Evolutionary conservation across 2,113 vertebrate species (phyloP).

Genomic region (Cranoglanis bouderius): DNA sequence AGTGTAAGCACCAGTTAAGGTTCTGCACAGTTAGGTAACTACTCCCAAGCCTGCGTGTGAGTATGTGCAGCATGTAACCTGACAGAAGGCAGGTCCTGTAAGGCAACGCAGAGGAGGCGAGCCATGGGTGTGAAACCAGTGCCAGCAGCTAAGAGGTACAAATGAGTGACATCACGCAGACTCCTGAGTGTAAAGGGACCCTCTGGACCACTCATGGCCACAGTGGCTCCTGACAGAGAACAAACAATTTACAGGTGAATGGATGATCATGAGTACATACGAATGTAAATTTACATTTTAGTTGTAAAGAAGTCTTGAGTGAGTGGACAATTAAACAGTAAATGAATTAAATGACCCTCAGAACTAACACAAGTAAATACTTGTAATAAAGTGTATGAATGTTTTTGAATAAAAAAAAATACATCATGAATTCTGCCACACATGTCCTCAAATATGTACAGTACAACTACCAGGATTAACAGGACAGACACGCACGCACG

Average conservation of each 20-base stretch:
- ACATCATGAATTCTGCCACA: background rate
- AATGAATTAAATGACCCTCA: background rate
- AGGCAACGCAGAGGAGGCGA: slow-evolving; percentile 77
- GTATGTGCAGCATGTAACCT: slow-evolving; percentile 69
- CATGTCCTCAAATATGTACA: background rate
- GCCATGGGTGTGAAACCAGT: slow-evolving; percentile 97
- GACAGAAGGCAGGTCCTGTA: slow-evolving; percentile 72
- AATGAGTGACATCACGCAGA: slow-evolving; percentile 78
- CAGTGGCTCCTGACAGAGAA: slow-evolving; percentile 75
- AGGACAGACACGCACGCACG: background rate
- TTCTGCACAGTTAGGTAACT: background rate
- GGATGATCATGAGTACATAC: background rate
- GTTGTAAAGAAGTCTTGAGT: background rate
- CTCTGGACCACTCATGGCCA: slow-evolving; percentile 84
- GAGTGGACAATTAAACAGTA: background rate
- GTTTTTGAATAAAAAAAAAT: background rate
- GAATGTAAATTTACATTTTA: background rate
- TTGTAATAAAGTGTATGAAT: background rate
- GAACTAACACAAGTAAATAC: background rate
- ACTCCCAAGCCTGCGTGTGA: background rate
- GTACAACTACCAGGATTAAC: background rate
- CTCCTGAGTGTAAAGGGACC: slow-evolving; percentile 80
- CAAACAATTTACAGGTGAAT: background rate
- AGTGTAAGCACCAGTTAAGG: background rate
- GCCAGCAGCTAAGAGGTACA: slow-evolving; percentile 89